Percentiles rank a stretch among this genome's conserved stretches.
Evolutionary conservation across 2,797 vertebrate genomes (phyloP).

Genomic region (Alca torda): DNA sequence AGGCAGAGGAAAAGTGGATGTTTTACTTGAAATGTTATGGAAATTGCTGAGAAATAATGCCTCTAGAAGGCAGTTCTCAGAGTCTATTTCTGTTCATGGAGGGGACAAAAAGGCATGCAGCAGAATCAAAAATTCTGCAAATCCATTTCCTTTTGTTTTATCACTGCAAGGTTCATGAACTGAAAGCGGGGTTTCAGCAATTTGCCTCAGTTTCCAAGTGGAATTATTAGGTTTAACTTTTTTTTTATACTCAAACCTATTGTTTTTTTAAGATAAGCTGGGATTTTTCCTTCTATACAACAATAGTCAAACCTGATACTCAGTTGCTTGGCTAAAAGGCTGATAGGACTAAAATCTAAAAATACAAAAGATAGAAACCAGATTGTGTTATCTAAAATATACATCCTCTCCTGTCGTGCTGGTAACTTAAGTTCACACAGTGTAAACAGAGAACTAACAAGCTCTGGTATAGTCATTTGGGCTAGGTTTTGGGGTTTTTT

Average conservation of each 20-base stretch:
- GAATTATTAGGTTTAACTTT: not conserved
- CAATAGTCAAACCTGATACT: slow-evolving; percentile 57
- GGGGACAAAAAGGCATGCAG: not conserved
- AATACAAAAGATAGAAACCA: slow-evolving; percentile 74
- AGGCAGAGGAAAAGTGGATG: slow-evolving; percentile 22
- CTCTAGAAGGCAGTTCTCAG: slow-evolving; percentile 35
- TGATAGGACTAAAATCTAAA: slow-evolving; percentile 66
- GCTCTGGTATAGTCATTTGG: slow-evolving; percentile 24
- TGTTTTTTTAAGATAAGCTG: not conserved
- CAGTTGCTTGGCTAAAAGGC: slow-evolving; percentile 55
- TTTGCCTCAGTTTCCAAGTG: not conserved
- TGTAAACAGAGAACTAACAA: slow-evolving; percentile 46
- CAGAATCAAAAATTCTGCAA: slow-evolving; percentile 10
- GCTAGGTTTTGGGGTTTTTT: not conserved
- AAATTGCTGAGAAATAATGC: slow-evolving; percentile 29
- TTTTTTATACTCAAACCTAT: not conserved
- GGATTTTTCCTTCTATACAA: slow-evolving; percentile 23
- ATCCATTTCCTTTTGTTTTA: slow-evolving; percentile 30
- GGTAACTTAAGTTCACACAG: slow-evolving; percentile 54
- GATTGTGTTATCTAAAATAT: slow-evolving; percentile 72
- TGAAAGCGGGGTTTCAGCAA: not conserved
- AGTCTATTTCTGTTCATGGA: slow-evolving; percentile 8
- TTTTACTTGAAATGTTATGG: slow-evolving; percentile 57
- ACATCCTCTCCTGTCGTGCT: slow-evolving; percentile 71
- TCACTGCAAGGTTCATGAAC: not conserved